A percentile compares a stretch with the other conserved stretches of the same genome.
phyloP scores from a whole-genome alignment of 2,888 invertebrate genomes.

The Acanthacorydalis orientalis region DNA sequence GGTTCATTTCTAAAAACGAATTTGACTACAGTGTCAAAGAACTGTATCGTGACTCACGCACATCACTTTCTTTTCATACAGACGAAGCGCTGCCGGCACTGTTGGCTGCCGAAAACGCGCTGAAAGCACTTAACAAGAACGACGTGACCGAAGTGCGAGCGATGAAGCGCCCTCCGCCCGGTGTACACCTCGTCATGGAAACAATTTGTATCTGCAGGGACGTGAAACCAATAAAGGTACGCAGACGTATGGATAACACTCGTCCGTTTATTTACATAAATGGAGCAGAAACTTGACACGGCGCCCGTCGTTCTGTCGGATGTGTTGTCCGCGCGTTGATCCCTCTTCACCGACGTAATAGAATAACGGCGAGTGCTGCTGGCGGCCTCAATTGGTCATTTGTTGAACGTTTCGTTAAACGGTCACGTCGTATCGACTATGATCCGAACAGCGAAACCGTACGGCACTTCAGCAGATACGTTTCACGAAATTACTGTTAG shows the following conservation, averaged over 20 bases:
- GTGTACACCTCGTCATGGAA: constrained; percentile 68
- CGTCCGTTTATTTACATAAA: not conserved
- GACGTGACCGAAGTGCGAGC: constrained; percentile 85
- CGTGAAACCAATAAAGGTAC: constrained; percentile 54
- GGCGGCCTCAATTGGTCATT: no score
- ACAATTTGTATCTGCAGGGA: constrained; percentile 70
- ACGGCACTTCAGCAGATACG: no score
- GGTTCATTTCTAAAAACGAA: no score
- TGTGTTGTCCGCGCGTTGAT: not conserved
- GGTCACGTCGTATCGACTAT: no score
- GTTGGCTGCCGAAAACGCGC: constrained; percentile 65
- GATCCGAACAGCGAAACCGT: no score
- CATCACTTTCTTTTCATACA: constrained; percentile 12
- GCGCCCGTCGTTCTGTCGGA: not conserved
- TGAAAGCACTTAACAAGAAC: constrained; percentile 78
- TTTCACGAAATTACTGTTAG: no score
- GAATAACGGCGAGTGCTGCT: no score
- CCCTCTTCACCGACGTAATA: no score
- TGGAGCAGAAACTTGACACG: no score
- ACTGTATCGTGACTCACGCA: no score
- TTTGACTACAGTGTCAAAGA: no score
- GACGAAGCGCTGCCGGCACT: constrained; percentile 76
- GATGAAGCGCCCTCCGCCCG: constrained; percentile 81
- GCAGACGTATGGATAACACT: not conserved
- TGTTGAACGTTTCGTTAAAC: no score